Conservation (phyloP, 2,888 invertebrate species). For the Sinotaia quadrata region DNA sequence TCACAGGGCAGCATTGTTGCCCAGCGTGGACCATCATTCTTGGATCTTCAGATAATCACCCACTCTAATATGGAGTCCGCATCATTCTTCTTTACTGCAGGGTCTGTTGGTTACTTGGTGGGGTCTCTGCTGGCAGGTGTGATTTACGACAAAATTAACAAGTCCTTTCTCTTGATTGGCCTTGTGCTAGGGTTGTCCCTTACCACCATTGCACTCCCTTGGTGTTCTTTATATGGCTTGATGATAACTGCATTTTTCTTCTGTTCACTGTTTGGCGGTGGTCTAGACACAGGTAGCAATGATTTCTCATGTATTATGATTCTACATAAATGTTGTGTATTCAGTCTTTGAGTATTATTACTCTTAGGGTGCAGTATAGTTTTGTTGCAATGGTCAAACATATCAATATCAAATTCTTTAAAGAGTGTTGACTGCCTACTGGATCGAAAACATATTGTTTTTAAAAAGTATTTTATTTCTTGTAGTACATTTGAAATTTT, state of each 20-base stretch:
- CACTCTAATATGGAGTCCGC: conserved; percentile 60
- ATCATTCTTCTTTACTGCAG: conserved; percentile 66
- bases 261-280: conserved; percentile 68
- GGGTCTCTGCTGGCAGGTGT: conserved; percentile 67
- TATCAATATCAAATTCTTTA: too few species aligned
- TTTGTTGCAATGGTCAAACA: too few species aligned
- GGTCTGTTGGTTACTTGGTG: conserved; percentile 68
- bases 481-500: too few species aligned
- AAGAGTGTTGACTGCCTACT: too few species aligned
- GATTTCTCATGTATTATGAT: too few species aligned
- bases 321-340: too few species aligned
- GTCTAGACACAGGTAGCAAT: conserved; percentile 54
- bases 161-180: conserved; percentile 31
- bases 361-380: too few species aligned
- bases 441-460: too few species aligned
- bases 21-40: conserved; percentile 70
- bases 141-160: conserved; percentile 54
- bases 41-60: conserved; percentile 66
- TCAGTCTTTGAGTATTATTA: too few species aligned
- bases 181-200: conserved; percentile 66
- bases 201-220: conserved; percentile 67
- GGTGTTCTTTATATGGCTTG: conserved; percentile 63
- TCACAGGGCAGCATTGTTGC: conserved; percentile 69
- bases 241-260: conserved; percentile 61
- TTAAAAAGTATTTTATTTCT: too few species aligned